Evolutionary conservation across 2,113 vertebrate genomes (phyloP), one percentile per base, ranked within the genome.

Genomic region (Phalacrocorax aristotelis): DNA sequence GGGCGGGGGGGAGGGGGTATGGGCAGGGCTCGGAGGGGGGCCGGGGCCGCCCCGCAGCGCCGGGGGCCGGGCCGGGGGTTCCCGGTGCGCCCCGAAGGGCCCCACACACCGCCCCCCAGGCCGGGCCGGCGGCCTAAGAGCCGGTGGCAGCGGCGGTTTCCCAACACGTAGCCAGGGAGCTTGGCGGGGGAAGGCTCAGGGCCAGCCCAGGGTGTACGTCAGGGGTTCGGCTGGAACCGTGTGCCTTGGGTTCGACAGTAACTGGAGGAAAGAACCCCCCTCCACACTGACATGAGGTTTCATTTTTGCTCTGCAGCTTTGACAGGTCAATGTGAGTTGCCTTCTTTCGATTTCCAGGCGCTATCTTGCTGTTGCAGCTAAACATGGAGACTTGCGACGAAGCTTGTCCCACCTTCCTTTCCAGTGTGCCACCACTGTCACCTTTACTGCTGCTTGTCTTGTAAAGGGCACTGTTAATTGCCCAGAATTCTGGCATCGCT

Each of bases 171-270:
- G 54, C 23, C 51, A 15, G 40, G n/a, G 15, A 46, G 7, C 34
- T 0, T 1, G 3, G 32, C 29, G 46, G 34, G 26, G 58, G n/a
- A 29, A 15, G 48, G 29, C n/a, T 62, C 42, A 1, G 55, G 10
- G 42, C 15, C 38, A 6, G 0, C 54, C 11, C 8, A 2, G 23
- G 5, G 6, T 5, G 19, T 22, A 0, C 3, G 10, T 32, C 34
- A 6, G 0, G 16, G 6, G 30, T 32, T 83, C 65, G 8, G 38
- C 38, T 30, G 29, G 17, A 42, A 15, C 29, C 20, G 0, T 4
- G 26, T 23, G 54, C 34, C 42, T 32, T 22, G 32, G 20, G 48
- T 75, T 38, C 15, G 52, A 2, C 23, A 38, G 19, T 42, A 61
- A 29, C 1, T 8, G 29, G 38, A 42, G 52, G 42, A 23, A 40